Evolutionary conservation across 1,140 invertebrate species (phyloP).

Genomic region (Drosophila mayri): DNA sequence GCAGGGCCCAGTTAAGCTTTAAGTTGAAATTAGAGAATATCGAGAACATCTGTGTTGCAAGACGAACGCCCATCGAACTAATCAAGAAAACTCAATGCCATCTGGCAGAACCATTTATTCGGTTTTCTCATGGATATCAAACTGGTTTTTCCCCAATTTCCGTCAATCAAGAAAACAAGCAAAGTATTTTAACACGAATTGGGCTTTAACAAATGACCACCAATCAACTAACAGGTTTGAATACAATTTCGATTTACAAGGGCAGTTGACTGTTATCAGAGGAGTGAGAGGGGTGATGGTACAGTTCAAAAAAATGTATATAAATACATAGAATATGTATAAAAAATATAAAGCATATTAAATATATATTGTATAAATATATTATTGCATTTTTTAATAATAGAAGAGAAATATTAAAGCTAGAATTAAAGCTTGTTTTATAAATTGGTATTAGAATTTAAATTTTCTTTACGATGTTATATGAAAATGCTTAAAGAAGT

Average conservation of each 20-base stretch:
- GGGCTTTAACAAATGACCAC: slow-evolving; percentile 36
- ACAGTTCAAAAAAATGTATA: slow-evolving; percentile 3
- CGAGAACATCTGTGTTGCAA: slow-evolving; percentile 1
- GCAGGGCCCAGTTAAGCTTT: slow-evolving; percentile 5
- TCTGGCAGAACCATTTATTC: slow-evolving; percentile 30
- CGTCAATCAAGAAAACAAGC: slow-evolving; percentile 47
- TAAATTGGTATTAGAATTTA: too few relatives aligned
- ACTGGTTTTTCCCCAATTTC: slow-evolving; percentile 42
- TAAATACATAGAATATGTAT: not conserved
- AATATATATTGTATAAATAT: too few relatives aligned
- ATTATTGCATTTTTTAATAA: too few relatives aligned
- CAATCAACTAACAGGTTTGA: slow-evolving; percentile 41
- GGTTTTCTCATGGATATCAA: slow-evolving; percentile 35
- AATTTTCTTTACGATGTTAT: too few relatives aligned
- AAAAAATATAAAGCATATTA: too few relatives aligned
- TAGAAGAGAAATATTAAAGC: too few relatives aligned
- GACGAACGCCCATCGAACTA: slow-evolving; percentile 6
- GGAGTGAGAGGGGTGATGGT: not conserved
- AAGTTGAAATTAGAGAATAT: slow-evolving; percentile 1
- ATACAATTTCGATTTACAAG: slow-evolving; percentile 37
- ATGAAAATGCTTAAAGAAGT: too few relatives aligned
- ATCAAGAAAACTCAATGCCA: slow-evolving; percentile 32
- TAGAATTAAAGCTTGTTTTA: too few relatives aligned
- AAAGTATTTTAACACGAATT: slow-evolving; percentile 53
- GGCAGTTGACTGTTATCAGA: slow-evolving; percentile 8